phyloP scores from a whole-genome alignment of 2,797 vertebrate genomes.

The Garrulus glandarius region DNA sequence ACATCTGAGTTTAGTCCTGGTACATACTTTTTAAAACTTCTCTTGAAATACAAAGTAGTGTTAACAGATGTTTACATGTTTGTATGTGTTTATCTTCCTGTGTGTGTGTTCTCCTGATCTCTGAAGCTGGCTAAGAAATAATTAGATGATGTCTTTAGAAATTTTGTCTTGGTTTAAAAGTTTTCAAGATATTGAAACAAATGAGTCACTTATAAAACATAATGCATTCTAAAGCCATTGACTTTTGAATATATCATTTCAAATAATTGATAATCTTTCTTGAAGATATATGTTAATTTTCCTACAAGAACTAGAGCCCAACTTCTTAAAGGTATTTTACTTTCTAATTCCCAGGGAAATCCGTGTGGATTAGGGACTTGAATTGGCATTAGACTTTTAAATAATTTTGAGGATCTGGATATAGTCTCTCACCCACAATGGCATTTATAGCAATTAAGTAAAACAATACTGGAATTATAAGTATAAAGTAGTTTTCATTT shows the following conservation, averaged over 20 bases:
- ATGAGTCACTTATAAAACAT: neutral
- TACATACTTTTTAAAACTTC: neutral
- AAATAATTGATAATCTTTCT: conserved; percentile 52
- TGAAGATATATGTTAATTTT: conserved; percentile 47
- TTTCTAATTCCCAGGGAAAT: conserved; percentile 43
- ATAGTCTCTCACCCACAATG: neutral
- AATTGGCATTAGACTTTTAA: conserved; percentile 47
- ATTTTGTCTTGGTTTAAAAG: neutral
- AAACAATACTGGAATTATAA: neutral
- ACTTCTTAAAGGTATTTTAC: conserved; percentile 30
- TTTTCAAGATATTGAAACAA: conserved; percentile 9
- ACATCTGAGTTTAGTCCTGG: neutral
- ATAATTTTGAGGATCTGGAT: conserved; percentile 28
- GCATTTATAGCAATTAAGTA: conserved; percentile 14
- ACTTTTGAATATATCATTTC: neutral
- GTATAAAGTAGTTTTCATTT: neutral
- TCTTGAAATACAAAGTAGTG: neutral
- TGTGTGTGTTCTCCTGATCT: neutral
- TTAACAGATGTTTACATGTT: neutral
- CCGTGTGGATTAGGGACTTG: conserved; percentile 47
- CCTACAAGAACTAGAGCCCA: neutral
- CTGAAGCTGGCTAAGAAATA: neutral
- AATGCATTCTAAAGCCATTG: neutral
- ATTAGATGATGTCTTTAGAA: neutral
- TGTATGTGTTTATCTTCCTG: neutral